Evolutionary conservation across 1,140 invertebrate species (phyloP), one percentile per base, ranked within the genome.

Genomic region (Ctenoplectra terminalis): DNA sequence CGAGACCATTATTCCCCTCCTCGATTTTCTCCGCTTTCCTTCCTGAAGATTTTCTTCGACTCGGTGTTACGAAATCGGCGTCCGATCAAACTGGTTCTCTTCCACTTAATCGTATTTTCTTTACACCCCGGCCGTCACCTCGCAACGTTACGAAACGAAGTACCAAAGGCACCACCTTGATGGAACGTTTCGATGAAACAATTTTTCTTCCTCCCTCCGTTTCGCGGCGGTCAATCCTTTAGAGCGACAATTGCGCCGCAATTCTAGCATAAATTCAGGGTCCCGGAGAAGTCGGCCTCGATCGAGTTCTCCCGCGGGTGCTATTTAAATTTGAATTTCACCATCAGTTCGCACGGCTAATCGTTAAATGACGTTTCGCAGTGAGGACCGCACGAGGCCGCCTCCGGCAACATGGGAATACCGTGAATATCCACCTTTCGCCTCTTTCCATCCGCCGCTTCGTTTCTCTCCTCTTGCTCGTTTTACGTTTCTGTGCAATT

Each of bases 331-430:
- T 87, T 83, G 83, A 89, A 87, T 89, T 89, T 87, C 84, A 73
- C 60, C 78, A 54, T 84, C 78, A 61, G 60, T 69, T 82, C 78
- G 84, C 58, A 54, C 50, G 81, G 88, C 78, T 89, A 89, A 89
- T 89, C 85, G 87, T 87, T 89, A 89, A 89, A 89, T 86, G 88
- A 82, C 77, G 81, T 89, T 89, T 86, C 84, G 84, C 52, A 84
- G 56, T 8, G 66, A 79, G 56, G 54, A 61, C 56, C 66, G 26
- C 64, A 37, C 48, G 54, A 40, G 66, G 72, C 52, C 43, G 29
- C 54, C 64, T 50, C 37, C 37, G 60, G 71, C 63, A 75, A 71
- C 76, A 70, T 63, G 82, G 76, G 76, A 71, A 81, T 85, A 76
- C 66, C 61, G 63, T 48, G 67, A 40, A 69, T 82, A 56, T 82